Base-by-base conservation (phyloP, 2,888 invertebrate species). In the Ichneumoninae sp. region DNA sequence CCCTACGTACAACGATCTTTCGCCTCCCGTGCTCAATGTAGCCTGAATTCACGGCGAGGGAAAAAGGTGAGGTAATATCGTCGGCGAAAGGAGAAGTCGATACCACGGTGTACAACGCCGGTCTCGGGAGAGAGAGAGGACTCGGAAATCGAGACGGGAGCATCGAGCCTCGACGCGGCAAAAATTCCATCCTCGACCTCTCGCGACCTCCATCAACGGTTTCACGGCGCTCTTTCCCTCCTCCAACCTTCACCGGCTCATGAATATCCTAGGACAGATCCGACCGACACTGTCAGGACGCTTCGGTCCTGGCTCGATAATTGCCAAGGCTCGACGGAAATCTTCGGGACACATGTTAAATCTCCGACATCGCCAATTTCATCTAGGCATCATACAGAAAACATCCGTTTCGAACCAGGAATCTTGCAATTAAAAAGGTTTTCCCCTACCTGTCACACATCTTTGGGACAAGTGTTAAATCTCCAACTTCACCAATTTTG, bases 21-120 rank as follows among this genome's bases (percentile, higher is more conserved):
- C 80, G 84, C 72, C 70, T 83, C 72, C 80, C 86, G 80, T 86
- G 86, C 76, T 87, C 86, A 88, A 89, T 89, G 88, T 88, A 89
- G 85, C 88, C 87, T 89, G 88, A 87, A 88, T 87, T 86, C 80
- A 70, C 79, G 76, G 74, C 62, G 80, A 72, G 71, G 47, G 78
- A 83, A 74, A 57, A 74, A 62, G 60, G 72, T 68, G 82, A 82
- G 82, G 82, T 85, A 85, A 87, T 84, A 84, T 84, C 82, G 72
- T 76, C 80, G 83, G 72, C 71, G 83, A 87, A 76, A 76, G 80
- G 71, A 71, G 62, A 79, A 85, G 84, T 85, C 84, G 86, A 82
- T 84, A 84, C 83, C 68, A 75, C 68, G 71, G 66, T 62, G 71
- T 71, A 30, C 70, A 76, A 33, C 57, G 65, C 74, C 52, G 44